phyloP scores from a whole-genome alignment of 2,888 invertebrate species.

The Pollenia angustigena region DNA sequence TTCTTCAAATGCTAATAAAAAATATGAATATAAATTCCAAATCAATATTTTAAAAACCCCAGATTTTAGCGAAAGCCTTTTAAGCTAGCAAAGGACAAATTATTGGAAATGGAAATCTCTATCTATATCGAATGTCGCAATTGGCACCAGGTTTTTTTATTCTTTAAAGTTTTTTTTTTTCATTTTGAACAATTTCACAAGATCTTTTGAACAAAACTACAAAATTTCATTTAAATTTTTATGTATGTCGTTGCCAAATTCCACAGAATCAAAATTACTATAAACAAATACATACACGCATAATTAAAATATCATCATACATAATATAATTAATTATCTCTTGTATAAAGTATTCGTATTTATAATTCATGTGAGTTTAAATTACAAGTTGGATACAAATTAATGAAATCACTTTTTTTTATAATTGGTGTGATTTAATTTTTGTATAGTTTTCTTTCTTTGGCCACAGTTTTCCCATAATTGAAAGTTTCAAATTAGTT shows the following conservation, averaged over 20 bases:
- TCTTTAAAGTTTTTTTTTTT: too few species aligned
- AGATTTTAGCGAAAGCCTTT: too few species aligned
- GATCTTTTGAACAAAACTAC: neutral
- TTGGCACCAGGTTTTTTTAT: too few species aligned
- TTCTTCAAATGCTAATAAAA: too few species aligned
- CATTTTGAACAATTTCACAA: neutral
- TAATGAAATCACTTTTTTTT: slow-evolving; percentile 36
- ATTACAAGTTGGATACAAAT: slow-evolving; percentile 7
- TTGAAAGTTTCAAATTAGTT: slow-evolving; percentile 47
- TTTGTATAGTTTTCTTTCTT: slow-evolving; percentile 15
- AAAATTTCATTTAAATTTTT: neutral
- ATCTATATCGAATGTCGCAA: too few species aligned
- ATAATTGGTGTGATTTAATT: slow-evolving; percentile 22
- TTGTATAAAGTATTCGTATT: neutral
- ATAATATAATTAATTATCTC: neutral
- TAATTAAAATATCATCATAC: neutral
- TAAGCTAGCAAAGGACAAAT: too few species aligned
- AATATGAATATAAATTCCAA: too few species aligned
- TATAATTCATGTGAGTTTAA: slow-evolving; percentile 27
- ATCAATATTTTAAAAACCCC: too few species aligned
- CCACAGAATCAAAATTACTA: neutral
- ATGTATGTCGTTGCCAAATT: neutral
- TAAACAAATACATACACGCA: neutral
- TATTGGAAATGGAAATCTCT: too few species aligned
- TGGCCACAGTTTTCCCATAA: slow-evolving; percentile 39